Conservation (phyloP, 2,888 invertebrate species). For the Conops quadrifasciatus region DNA sequence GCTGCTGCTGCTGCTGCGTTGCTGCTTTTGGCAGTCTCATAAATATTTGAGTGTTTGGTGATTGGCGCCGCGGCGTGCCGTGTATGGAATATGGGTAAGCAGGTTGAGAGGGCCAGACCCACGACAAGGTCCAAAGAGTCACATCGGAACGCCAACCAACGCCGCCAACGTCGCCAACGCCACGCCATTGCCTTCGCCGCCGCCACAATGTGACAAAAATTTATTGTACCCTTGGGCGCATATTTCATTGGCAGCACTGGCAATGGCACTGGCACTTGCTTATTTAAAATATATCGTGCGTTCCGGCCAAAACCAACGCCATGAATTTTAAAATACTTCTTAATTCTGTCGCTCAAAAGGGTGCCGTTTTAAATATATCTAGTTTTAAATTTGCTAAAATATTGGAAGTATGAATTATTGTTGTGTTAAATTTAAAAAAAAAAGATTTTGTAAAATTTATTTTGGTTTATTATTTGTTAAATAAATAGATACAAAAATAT, state of each 20-base stretch:
- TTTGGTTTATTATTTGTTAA: too few relatives aligned
- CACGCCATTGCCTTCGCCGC: constrained; percentile 14
- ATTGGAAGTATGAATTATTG: too few relatives aligned
- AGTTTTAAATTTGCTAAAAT: too few relatives aligned
- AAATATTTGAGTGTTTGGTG: constrained; percentile 23
- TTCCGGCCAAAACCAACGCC: too few relatives aligned
- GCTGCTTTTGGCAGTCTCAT: constrained; percentile 25
- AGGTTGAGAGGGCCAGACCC: background rate
- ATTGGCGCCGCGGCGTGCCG: background rate
- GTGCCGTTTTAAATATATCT: too few relatives aligned
- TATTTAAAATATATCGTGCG: constrained; percentile 26
- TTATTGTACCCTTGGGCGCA: constrained; percentile 39
- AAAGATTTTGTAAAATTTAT: too few relatives aligned
- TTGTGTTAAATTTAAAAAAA: too few relatives aligned
- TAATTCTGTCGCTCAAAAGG: too few relatives aligned
- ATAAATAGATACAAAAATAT: too few relatives aligned
- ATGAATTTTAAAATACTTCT: too few relatives aligned
- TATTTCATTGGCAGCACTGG: constrained; percentile 38
- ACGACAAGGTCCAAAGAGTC: background rate
- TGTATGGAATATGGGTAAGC: background rate
- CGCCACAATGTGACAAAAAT: constrained; percentile 37
- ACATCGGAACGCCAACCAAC: background rate
- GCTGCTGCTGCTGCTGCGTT: background rate
- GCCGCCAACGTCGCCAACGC: background rate
- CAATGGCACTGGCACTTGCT: constrained; percentile 20